Evolutionary conservation across 2,797 vertebrate species (phyloP).

Genomic region (Morus bassanus): DNA sequence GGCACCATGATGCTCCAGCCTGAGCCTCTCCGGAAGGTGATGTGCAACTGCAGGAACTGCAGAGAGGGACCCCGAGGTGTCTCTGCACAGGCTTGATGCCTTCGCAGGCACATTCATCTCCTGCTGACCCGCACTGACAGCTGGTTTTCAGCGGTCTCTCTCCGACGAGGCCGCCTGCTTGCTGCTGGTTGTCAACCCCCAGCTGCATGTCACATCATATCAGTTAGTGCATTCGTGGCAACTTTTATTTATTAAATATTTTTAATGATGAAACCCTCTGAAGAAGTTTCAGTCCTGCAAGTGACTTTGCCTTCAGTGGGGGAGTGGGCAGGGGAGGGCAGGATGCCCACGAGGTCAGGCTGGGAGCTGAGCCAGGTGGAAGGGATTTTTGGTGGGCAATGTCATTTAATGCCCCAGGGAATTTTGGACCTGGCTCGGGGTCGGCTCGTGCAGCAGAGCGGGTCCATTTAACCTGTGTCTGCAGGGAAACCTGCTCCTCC

Average conservation of each 20-base stretch:
- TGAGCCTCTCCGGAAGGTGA: accelerated
- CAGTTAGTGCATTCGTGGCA: accelerated
- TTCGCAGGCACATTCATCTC: not conserved
- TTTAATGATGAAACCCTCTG: not conserved
- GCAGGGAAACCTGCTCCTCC: not conserved
- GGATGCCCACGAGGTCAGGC: accelerated
- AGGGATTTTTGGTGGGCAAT: not conserved
- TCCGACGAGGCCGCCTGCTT: not conserved
- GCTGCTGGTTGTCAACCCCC: not conserved
- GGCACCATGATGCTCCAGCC: accelerated
- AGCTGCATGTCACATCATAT: slow-evolving; percentile 47
- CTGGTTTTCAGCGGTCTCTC: not conserved
- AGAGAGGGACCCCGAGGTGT: not conserved
- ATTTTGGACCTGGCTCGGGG: accelerated
- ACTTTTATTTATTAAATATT: not conserved
- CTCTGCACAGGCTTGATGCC: not conserved
- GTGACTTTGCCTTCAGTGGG: not conserved
- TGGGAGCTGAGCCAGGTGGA: not conserved
- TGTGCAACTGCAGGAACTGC: accelerated
- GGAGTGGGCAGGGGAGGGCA: not conserved
- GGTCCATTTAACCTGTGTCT: not conserved
- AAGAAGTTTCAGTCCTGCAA: not conserved
- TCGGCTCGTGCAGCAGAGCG: accelerated
- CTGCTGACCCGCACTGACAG: slow-evolving; percentile 1
- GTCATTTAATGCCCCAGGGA: accelerated